phyloP scores from a whole-genome alignment of 2,888 invertebrate genomes.

The Lithophane semibrunnea region DNA sequence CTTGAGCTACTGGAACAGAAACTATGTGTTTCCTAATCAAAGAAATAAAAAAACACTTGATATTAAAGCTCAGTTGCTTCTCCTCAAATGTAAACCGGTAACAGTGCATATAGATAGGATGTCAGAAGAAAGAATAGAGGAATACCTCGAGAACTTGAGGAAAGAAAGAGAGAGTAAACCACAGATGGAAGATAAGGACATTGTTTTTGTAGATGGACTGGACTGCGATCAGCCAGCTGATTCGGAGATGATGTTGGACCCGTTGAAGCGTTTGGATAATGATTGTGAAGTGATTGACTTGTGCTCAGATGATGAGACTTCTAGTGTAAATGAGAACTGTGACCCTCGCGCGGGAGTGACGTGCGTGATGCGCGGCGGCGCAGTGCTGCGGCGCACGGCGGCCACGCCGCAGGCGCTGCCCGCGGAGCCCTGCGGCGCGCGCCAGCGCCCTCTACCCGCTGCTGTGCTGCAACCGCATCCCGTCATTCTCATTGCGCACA shows the following conservation, averaged over 20 bases:
- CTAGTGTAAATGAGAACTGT: conserved; percentile 85
- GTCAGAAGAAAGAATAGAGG: conserved; percentile 83
- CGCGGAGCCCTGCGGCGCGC: conserved; percentile 86
- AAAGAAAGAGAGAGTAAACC: conserved; percentile 76
- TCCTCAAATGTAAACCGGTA: conserved; percentile 88
- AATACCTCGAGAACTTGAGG: conserved; percentile 81
- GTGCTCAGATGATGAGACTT: conserved; percentile 92
- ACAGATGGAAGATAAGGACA: conserved; percentile 79
- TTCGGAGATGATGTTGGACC: conserved; percentile 77
- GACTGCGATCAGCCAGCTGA: conserved; percentile 78
- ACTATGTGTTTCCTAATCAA: conserved; percentile 84
- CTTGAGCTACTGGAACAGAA: conserved; percentile 87
- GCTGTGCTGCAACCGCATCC: conserved; percentile 86
- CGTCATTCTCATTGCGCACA: conserved; percentile 85
- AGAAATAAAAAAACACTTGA: conserved; percentile 85
- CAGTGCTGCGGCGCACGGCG: conserved; percentile 82
- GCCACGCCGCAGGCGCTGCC: conserved; percentile 84
- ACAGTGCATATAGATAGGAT: conserved; percentile 85
- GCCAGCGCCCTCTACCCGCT: conserved; percentile 81
- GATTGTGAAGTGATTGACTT: conserved; percentile 92
- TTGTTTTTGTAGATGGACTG: conserved; percentile 85
- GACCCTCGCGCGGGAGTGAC: conserved; percentile 85
- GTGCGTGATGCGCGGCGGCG: conserved; percentile 84
- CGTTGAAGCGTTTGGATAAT: conserved; percentile 78
- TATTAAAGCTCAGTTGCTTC: conserved; percentile 86